Base-by-base conservation (phyloP, 2,113 vertebrate species). In the Microcebus murinus region DNA sequence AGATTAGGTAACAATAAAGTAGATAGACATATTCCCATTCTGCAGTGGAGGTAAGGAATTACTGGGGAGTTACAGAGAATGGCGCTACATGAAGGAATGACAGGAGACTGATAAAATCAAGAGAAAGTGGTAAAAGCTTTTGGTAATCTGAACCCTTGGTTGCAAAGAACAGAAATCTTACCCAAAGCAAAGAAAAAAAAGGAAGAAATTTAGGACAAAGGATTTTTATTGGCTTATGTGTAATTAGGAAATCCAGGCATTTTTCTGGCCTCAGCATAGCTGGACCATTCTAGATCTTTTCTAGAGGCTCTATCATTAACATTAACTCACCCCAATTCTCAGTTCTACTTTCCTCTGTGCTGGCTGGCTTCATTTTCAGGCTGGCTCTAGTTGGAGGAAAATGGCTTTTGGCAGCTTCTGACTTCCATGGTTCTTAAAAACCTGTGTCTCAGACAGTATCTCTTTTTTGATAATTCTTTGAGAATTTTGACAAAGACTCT, bases 401-500 rank as follows among this genome's bases (percentile, higher is more conserved):
- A 73, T 76, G 63, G 23, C 65, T 18, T 71, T 85, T 77, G 55
- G 27, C 48, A 93, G 5, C 52, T 95, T 95, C 20, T 87, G 17
- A 61, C 50, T 96, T 82, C 39, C 14, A 3, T 73, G 70, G 21
- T 59, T n/a, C 27, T 93, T 91, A 93, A 74, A 14, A 14, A 18
- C 39, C 45, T 93, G 1, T 48, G 52, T 94, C 57, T 94, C 48
- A 83, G 31, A 65, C 25, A 63, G 63, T 85, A 31, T 89, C 70
- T 84, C 34, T 90, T 90, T 82, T 87, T 73, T 36, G 29, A 79
- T 83, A 87, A 70, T 94, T 92, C 63, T 86, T 61, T 61, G 23
- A 27, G 59, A 27, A 61, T 27, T 61, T 61, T 61, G 34, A 34
- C 67, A 73, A 85, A 85, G 85, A 29, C 14, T 77, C 52, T 65